Evolutionary conservation across 2,113 vertebrate genomes (phyloP), one percentile per base, ranked within the genome.

Genomic region (Bettongia penicillata): DNA sequence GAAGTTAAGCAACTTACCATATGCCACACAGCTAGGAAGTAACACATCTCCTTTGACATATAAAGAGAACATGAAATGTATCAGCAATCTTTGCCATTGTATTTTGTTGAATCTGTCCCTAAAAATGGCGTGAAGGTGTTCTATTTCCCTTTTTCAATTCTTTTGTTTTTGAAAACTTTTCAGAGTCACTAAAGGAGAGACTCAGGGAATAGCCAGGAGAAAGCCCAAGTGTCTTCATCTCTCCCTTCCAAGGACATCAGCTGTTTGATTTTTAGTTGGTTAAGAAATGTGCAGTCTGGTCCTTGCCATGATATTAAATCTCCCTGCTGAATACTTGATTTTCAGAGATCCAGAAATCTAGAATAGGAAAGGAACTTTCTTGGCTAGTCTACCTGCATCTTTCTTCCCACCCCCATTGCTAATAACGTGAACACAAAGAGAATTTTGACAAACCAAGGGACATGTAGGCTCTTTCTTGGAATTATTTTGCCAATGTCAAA

Each of bases 241-340:
- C 50, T 53, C 55, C n/a, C 19, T 57, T 7, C 68, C 19, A 43
- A 77, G 37, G n/a, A 48, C n/a, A 22, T 47, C 6, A 93, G 93
- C 43, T 93, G 90, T 77, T 89, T 93, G 28, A 9, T 91, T 55
- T 91, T 92, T 22, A 10, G 14, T 24, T 93, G 22, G 89, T 9
- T 55, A 93, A 92, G 10, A 68, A 37, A 47, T 95, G 24, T 92
- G 12, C 68, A 94, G 51, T 92, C 68, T 52, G 19, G 57, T 96
- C 10, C 31, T 51, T 1, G 14, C 51, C 95, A 52, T 57, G 2
- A 23, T 91, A 47, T 48, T 93, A 92, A 92, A 48, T 3, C 90
- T 48, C 22, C 84, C 61, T 93, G 23, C 90, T 53, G 91, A 25
- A 51, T 90, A 48, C 26, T 89, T 16, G 53, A 31, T 51, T 92